A percentile compares a stretch with the other conserved stretches of the same genome.
phyloP scores from a whole-genome alignment of 2,113 vertebrate genomes.

The Tringa solitaria region DNA sequence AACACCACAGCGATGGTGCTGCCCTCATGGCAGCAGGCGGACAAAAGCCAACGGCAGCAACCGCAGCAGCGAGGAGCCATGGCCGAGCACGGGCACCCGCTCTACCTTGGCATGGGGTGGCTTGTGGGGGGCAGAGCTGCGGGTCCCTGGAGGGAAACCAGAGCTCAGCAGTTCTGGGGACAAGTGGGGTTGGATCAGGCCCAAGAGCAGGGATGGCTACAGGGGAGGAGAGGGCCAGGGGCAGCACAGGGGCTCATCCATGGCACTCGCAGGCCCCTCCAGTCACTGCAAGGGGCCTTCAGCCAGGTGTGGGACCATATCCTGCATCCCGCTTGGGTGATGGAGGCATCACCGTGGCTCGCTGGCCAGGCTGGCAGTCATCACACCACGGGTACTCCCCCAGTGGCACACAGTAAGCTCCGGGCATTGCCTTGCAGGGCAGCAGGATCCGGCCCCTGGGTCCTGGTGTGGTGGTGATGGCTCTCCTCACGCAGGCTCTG shows the following conservation, averaged over 20 bases:
- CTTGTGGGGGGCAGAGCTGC: neutral
- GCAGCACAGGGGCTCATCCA: neutral
- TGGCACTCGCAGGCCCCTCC: neutral
- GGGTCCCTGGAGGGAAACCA: neutral
- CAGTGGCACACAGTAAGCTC: neutral
- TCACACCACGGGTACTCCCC: accelerated
- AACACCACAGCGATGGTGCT: neutral
- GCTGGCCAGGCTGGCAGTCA: neutral
- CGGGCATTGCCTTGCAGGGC: neutral
- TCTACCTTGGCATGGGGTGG: neutral
- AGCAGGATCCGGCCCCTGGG: neutral
- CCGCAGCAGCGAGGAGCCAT: neutral
- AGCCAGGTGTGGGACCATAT: neutral
- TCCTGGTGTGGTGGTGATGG: neutral
- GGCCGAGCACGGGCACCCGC: accelerated
- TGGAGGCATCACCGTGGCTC: neutral
- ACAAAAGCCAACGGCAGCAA: neutral
- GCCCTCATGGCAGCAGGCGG: neutral
- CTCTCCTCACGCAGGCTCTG: neutral
- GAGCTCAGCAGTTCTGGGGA: neutral
- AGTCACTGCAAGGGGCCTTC: neutral
- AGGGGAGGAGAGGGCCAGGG: neutral
- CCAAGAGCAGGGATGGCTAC: neutral
- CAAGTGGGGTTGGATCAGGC: neutral
- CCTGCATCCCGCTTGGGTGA: neutral